phyloP scores from a whole-genome alignment of 2,888 invertebrate genomes.

The Coleophora deauratella region DNA sequence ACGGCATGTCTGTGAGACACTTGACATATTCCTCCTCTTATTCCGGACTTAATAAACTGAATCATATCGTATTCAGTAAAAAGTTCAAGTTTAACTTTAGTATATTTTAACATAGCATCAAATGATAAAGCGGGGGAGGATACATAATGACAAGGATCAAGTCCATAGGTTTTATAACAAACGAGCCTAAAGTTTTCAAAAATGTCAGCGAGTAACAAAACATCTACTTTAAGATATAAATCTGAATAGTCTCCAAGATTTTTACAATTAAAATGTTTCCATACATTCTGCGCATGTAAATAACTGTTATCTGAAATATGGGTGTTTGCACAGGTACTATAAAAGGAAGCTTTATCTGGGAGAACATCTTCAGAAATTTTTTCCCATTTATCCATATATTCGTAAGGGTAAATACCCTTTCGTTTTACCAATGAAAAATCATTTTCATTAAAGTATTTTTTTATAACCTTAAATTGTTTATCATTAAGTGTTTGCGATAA shows the following conservation, averaged over 20 bases:
- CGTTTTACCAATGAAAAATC: background rate
- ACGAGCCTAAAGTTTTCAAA: slow-evolving; percentile 11
- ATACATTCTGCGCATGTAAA: slow-evolving; percentile 8
- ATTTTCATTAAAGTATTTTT: slow-evolving; percentile 2
- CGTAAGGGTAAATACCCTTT: slow-evolving; percentile 12
- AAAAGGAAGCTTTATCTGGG: slow-evolving; percentile 8
- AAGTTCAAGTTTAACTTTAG: background rate
- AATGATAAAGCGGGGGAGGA: slow-evolving; percentile 3
- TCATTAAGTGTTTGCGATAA: slow-evolving; percentile 3
- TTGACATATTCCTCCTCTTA: slow-evolving; percentile 4
- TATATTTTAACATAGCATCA: slow-evolving; percentile 8
- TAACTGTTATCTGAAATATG: slow-evolving; percentile 6
- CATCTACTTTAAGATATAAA: slow-evolving; percentile 12
- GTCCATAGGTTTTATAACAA: slow-evolving; percentile 7
- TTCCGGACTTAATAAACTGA: background rate
- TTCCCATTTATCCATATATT: slow-evolving; percentile 5
- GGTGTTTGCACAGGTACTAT: slow-evolving; percentile 3
- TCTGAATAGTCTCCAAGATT: slow-evolving; percentile 10
- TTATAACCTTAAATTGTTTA: too few species aligned
- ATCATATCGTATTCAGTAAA: background rate
- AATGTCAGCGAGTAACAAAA: slow-evolving; percentile 10
- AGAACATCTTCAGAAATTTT: slow-evolving; percentile 1
- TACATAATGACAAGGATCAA: slow-evolving; percentile 12
- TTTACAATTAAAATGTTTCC: slow-evolving; percentile 8
- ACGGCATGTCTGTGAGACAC: background rate